Conservation (phyloP, 1,140 invertebrate species). For the Hirudo medicinalis region DNA sequence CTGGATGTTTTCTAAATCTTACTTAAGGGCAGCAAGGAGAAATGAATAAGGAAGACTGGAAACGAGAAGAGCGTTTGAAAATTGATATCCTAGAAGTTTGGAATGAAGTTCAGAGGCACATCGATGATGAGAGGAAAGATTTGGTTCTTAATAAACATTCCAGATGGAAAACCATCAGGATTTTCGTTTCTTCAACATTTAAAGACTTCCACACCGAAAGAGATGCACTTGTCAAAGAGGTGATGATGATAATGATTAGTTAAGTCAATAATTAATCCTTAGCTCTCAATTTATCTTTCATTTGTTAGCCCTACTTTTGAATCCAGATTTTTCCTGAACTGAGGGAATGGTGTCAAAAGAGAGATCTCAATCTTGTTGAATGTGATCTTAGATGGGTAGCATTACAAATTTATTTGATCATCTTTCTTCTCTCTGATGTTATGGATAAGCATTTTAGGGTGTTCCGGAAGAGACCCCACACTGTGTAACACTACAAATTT, state of each 20-base stretch:
- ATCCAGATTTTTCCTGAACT: slow-evolving; percentile 34
- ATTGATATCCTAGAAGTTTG: slow-evolving; percentile 7
- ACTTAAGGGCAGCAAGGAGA: no score
- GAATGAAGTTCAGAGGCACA: slow-evolving; percentile 11
- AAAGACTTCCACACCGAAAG: slow-evolving; percentile 39
- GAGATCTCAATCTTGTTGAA: slow-evolving; percentile 31
- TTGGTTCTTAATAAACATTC: slow-evolving; percentile 14
- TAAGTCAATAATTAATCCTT: neutral
- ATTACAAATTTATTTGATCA: slow-evolving; percentile 13
- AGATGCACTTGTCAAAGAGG: slow-evolving; percentile 38
- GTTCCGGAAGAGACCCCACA: slow-evolving; percentile 11
- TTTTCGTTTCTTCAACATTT: slow-evolving; percentile 39
- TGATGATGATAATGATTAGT: slow-evolving; percentile 20
- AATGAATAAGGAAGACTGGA: slow-evolving; percentile 1
- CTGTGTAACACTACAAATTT: slow-evolving; percentile 13
- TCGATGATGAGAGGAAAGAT: slow-evolving; percentile 4
- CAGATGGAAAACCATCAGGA: slow-evolving; percentile 31
- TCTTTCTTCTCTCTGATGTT: neutral
- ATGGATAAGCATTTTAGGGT: slow-evolving; percentile 13
- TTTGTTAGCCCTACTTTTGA: slow-evolving; percentile 11
- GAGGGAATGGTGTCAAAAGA: slow-evolving; percentile 33
- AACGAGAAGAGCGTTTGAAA: neutral
- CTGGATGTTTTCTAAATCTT: no score
- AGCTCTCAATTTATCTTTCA: neutral
- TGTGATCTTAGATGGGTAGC: slow-evolving; percentile 38